Evolutionary conservation across 1,140 invertebrate species (phyloP).

Genomic region (Drosophila prosaltans): DNA sequence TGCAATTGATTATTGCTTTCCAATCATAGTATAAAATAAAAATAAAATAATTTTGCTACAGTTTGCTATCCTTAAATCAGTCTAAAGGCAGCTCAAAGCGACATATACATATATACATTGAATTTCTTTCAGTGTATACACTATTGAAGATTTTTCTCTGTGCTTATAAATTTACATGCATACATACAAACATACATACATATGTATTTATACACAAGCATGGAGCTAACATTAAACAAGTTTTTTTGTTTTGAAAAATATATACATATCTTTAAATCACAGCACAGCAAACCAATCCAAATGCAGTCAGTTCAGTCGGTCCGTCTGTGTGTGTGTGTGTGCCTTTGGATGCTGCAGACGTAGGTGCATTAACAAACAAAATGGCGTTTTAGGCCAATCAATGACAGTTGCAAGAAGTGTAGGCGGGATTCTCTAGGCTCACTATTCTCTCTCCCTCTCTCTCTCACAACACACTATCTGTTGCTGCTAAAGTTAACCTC

Average conservation of each 20-base stretch:
- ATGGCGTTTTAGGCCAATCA: slow-evolving; percentile 19
- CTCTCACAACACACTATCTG: too few species aligned
- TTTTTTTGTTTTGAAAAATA: slow-evolving; percentile 4
- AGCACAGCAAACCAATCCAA: slow-evolving; percentile 40
- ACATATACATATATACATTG: too few species aligned
- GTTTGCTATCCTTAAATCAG: too few species aligned
- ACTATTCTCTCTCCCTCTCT: background rate
- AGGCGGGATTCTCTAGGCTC: background rate
- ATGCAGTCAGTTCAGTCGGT: slow-evolving; percentile 9
- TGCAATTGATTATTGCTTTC: too few species aligned
- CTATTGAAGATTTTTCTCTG: background rate
- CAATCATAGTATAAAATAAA: too few species aligned
- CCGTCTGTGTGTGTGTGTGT: background rate
- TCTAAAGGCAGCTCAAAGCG: too few species aligned
- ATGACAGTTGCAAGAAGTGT: background rate
- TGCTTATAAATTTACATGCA: too few species aligned
- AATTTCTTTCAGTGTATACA: too few species aligned
- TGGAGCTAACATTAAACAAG: slow-evolving; percentile 17
- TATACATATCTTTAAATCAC: slow-evolving; percentile 26
- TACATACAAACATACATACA: background rate
- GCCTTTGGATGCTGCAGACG: slow-evolving; percentile 33
- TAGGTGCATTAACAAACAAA: slow-evolving; percentile 18
- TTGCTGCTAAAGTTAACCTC: too few species aligned
- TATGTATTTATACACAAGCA: background rate
- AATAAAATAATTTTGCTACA: too few species aligned